Conservation (phyloP, 2,113 vertebrate species). For the Phylloscopus trochiloides region DNA sequence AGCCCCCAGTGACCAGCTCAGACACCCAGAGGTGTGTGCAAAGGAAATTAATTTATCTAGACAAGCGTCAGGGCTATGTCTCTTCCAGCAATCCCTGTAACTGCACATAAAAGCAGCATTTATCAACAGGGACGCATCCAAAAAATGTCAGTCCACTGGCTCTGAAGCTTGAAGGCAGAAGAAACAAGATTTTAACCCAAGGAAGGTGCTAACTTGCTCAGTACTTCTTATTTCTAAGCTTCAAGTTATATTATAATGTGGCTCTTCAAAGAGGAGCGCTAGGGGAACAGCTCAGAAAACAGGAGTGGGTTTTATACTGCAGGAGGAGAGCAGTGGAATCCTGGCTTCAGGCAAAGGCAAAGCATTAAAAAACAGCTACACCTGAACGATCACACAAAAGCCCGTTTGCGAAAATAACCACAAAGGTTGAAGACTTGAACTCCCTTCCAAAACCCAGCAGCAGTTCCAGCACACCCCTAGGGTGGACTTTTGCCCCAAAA, state of each 20-base stretch:
- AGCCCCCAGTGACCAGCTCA: not conserved
- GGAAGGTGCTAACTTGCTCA: not conserved
- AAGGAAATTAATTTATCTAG: not conserved
- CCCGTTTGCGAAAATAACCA: not conserved
- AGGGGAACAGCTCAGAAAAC: not conserved
- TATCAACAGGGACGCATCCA: not conserved
- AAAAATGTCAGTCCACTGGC: not conserved
- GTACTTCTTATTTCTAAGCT: not conserved
- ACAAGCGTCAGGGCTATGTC: fast-evolving
- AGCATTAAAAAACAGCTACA: not conserved
- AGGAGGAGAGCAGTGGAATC: not conserved
- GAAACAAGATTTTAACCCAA: not conserved
- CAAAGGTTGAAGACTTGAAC: not conserved
- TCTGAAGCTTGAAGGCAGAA: not conserved
- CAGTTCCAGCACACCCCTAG: fast-evolving
- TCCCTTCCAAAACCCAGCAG: not conserved
- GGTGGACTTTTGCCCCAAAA: not conserved
- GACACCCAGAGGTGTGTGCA: not conserved
- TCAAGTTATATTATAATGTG: fast-evolving
- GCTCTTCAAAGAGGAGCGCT: not conserved
- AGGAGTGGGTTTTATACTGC: not conserved
- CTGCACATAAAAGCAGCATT: not conserved
- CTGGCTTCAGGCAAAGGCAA: not conserved
- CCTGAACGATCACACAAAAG: not conserved
- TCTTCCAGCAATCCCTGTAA: not conserved